Evolutionary conservation across 2,888 invertebrate species (phyloP), one percentile per base, ranked within the genome.

Genomic region (Volucella inanis): DNA sequence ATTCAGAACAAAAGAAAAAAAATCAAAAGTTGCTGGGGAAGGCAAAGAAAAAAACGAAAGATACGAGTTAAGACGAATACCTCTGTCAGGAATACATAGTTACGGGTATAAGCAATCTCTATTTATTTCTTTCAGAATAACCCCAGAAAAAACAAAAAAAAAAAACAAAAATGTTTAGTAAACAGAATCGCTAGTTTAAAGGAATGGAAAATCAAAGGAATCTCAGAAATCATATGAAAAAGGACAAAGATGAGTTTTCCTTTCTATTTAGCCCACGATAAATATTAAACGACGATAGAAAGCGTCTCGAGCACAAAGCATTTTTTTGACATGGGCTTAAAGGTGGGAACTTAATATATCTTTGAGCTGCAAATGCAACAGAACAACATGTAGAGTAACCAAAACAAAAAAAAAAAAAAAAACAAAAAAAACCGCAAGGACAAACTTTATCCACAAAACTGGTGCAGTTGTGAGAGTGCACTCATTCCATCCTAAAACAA

Each of bases 311-410:
- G 4, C 22, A 54, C 45, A 54, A 45, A 54, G 49, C 18, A 22
- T 11, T 55, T 22, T n/a, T 3, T 31, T 22, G 1, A 22, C 2
- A 22, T 22, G 18, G 18, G 6, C 11, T 6, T 6, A 31, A 31
- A 31, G 4, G 31, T 31, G 31, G 31, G 4, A 31, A 6, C 6
- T 31, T 31, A 55, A 38, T 11, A 12, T 12, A 43, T 14, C 8
- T 59, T 59, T 59, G 41, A 41, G 14, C 15, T 57, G 18, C 59
- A 18, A 18, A 59, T 59, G 59, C 41, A 59, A 41, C 59, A 15
- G n/a, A 22, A 41, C 12, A 22, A 41, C 12, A 6, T 43, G 12
- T 1, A 9, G 8, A 22, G 6, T 9, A 43, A 12, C 18, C 18
- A 59, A 43, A 18, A 18, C 14, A 12, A 8, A 9, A 6, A 11